These are phyloP conservation scores for Meloe dianella DNA, from an alignment of 2,888 invertebrate genomes.

Conservation along the genomic window DNA sequence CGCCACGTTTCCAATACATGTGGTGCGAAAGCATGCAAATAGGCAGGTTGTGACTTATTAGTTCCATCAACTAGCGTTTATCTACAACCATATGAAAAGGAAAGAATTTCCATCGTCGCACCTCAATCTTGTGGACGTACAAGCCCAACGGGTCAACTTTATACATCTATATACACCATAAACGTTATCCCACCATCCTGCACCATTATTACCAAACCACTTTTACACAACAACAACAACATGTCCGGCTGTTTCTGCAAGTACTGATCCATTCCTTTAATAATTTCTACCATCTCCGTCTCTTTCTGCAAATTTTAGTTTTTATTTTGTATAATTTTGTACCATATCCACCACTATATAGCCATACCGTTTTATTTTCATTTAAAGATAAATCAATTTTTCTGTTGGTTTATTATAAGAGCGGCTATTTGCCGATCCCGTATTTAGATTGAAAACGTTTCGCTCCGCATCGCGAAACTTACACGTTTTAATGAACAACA, in stretches of 20 bases:
- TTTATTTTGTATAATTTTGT: not conserved
- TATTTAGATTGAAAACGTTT: conserved; percentile 27
- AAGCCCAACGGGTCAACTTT: conserved; percentile 10
- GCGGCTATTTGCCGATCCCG: conserved; percentile 31
- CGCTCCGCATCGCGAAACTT: conserved; percentile 15
- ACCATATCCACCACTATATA: conserved; percentile 25
- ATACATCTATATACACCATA: conserved; percentile 6
- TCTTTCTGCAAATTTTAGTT: not conserved
- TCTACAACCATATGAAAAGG: conserved; percentile 15
- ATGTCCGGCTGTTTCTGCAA: not conserved
- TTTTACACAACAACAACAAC: conserved; percentile 2
- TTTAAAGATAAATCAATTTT: conserved; percentile 45
- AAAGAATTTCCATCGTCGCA: not conserved
- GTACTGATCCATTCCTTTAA: not conserved
- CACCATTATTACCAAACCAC: conserved; percentile 22
- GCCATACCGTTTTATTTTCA: conserved; percentile 33
- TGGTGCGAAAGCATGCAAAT: conserved; percentile 31
- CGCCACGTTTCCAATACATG: conserved; percentile 20
- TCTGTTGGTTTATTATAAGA: conserved; percentile 40
- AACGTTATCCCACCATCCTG: conserved; percentile 11
- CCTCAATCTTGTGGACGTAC: not conserved
- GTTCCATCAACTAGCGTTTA: conserved; percentile 32
- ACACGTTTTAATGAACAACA: conserved; percentile 29
- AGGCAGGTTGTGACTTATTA: conserved; percentile 29
- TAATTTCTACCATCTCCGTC: not conserved